A percentile compares a stretch with the other conserved stretches of the same genome.
Evolutionary conservation across 92 coral and sea anemone genomes (phyloP).

Genomic region (Porites cylindrica): DNA sequence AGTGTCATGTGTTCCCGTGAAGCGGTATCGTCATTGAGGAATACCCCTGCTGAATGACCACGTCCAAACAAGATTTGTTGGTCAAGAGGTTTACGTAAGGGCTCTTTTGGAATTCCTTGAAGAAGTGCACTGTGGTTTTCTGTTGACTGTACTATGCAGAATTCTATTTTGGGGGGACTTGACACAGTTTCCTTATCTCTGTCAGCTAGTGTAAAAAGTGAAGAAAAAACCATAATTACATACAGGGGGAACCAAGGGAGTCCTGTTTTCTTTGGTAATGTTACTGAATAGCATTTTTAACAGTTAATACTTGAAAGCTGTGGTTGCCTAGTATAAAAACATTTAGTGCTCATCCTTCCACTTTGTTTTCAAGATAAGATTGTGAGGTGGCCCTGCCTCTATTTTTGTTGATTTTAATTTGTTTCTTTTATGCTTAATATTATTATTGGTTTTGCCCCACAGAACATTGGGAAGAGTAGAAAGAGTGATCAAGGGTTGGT

Average conservation of each 20-base stretch:
- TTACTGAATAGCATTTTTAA: not conserved
- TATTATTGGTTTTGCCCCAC: too few relatives aligned
- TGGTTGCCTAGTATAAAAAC: too few relatives aligned
- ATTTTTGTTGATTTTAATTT: too few relatives aligned
- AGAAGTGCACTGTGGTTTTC: conserved; percentile 18
- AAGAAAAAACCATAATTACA: not conserved
- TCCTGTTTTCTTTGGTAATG: not conserved
- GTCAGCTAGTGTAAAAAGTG: not conserved
- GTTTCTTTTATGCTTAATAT: too few relatives aligned
- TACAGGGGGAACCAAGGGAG: not conserved
- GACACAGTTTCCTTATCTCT: conserved; percentile 26
- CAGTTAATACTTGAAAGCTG: too few relatives aligned
- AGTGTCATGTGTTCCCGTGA: conserved; percentile 77
- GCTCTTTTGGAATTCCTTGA: conserved; percentile 50
- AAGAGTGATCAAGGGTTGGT: too few relatives aligned
- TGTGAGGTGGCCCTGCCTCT: too few relatives aligned
- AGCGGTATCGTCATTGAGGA: conserved; percentile 69
- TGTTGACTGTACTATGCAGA: not conserved
- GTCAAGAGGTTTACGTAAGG: conserved; percentile 20
- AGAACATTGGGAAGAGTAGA: too few relatives aligned
- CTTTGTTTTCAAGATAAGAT: too few relatives aligned
- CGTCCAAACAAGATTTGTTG: conserved; percentile 68
- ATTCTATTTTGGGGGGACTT: conserved; percentile 26
- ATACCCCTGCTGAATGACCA: conserved; percentile 61
- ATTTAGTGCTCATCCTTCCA: too few relatives aligned